Evolutionary conservation across 1,140 invertebrate genomes (phyloP), one percentile per base, ranked within the genome.

Genomic region (Drosophila subobscura): DNA sequence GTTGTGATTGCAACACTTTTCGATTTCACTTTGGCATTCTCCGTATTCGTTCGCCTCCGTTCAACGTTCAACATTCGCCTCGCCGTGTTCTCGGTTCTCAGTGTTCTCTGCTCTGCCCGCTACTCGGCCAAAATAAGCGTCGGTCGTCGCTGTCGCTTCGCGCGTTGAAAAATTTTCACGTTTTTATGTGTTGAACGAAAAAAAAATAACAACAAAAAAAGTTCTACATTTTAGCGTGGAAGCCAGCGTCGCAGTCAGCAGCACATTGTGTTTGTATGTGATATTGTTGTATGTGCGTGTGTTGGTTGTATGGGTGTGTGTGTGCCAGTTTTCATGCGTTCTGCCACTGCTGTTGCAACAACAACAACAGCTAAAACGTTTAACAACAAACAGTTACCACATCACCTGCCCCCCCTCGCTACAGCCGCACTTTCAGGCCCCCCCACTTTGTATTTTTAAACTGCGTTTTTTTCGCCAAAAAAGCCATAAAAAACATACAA

Each of bases 1-100:
- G 83, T 58, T 77, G 57, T 88, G 88, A 90, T 90, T 90, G 81
- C 88, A 90, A 90, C 86, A 90, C 86, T 77, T 86, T 71, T 84
- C 58, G 66, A 71, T 54, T 73, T 74, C 61, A 65, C 53, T 29
- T 67, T 66, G 23, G 42, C 37, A 65, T 71, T 72, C 22, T 57
- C 42, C 22, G 25, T 57, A 27, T 20, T 25, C 41, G 54, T 27
- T 37, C 33, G 4, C 33, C 33, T 37, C 33, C 33, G 10, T 37
- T 37, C 29, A 33, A 33, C 29, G 8, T 33, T 37, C 33, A 37
- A 37, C 33, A 10, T 37, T 37, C 33, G 29, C 29, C 29, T 8
- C 7, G 3, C 8, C 33, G 33, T 37, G 10, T 12, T 37, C 10
- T 37, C 33, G 33, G 33, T 37, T 37, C 33, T 37, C 33, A 3